These are phyloP conservation scores for Holocentrus rufus DNA, from an alignment of 2,797 vertebrate genomes.

Conservation along the genomic window DNA sequence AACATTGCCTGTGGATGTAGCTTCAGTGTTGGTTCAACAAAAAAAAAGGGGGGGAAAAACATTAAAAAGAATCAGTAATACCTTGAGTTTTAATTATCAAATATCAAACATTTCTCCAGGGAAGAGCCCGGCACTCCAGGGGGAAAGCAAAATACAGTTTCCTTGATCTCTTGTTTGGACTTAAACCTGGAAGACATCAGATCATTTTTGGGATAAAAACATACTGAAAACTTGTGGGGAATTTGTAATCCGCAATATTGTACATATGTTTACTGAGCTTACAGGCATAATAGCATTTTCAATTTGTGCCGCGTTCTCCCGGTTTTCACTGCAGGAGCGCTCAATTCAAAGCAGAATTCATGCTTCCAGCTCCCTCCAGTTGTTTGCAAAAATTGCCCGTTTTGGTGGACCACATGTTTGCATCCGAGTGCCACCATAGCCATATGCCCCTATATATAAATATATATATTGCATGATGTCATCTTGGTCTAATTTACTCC, in stretches of 20 bases:
- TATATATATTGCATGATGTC: conserved; percentile 23
- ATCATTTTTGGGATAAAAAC: conserved; percentile 58
- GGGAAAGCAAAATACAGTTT: conserved; percentile 51
- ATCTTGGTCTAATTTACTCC: conserved; percentile 40
- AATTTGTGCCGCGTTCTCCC: conserved; percentile 18
- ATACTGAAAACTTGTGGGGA: conserved; percentile 25
- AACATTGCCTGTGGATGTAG: conserved; percentile 56
- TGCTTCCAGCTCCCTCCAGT: conserved; percentile 1
- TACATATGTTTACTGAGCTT: conserved; percentile 29
- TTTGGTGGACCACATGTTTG: background rate
- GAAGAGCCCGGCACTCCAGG: conserved; percentile 25
- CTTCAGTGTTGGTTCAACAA: conserved; percentile 57
- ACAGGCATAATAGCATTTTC: conserved; percentile 25
- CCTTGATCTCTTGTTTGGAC: conserved; percentile 65
- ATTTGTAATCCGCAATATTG: conserved; percentile 46
- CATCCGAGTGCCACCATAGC: background rate
- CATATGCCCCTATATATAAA: background rate
- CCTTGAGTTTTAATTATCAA: conserved; percentile 53
- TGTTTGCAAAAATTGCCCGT: conserved; percentile 5
- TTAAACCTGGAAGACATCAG: conserved; percentile 61
- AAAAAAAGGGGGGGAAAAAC: no score
- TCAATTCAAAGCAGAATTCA: conserved; percentile 20
- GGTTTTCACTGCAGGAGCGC: no score
- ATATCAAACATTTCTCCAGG: conserved; percentile 61
- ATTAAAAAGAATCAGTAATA: conserved; percentile 67